These are phyloP conservation scores for Lota lota DNA, from an alignment of 2,113 vertebrate genomes.

Conservation along the genomic window DNA sequence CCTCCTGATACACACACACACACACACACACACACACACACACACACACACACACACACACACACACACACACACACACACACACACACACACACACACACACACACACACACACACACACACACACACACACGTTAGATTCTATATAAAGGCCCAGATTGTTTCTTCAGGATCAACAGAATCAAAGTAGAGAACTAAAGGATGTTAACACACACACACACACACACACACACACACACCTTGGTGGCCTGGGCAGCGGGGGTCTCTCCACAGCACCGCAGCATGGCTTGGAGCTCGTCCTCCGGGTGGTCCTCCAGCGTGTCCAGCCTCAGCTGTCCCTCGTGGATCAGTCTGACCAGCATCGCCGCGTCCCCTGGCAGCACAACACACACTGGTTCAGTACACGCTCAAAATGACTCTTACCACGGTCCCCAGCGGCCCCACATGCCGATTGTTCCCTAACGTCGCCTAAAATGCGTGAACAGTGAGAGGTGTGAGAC, in stretches of 20 bases:
- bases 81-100: constrained; percentile 36
- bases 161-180: no score
- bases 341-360: constrained; percentile 87
- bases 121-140: constrained; percentile 33
- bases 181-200: no score
- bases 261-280: constrained; percentile 76
- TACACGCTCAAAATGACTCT: no score
- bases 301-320: constrained; percentile 78
- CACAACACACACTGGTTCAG: no score
- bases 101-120: background rate
- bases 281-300: constrained; percentile 77
- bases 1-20: constrained; percentile 67
- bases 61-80: constrained; percentile 33
- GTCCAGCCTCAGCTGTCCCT: constrained; percentile 82
- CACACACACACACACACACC: constrained; percentile 45
- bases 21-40: no score
- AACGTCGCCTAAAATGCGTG: no score
- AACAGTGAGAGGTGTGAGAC: no score
- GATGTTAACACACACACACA: background rate
- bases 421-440: no score
- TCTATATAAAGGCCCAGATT: no score
- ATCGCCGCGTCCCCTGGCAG: constrained; percentile 80
- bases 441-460: no score
- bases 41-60: background rate
- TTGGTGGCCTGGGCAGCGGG: constrained; percentile 70